These are phyloP conservation scores for Cryptus viduatorius DNA, from an alignment of 2,888 invertebrate genomes.

Conservation along the genomic window DNA sequence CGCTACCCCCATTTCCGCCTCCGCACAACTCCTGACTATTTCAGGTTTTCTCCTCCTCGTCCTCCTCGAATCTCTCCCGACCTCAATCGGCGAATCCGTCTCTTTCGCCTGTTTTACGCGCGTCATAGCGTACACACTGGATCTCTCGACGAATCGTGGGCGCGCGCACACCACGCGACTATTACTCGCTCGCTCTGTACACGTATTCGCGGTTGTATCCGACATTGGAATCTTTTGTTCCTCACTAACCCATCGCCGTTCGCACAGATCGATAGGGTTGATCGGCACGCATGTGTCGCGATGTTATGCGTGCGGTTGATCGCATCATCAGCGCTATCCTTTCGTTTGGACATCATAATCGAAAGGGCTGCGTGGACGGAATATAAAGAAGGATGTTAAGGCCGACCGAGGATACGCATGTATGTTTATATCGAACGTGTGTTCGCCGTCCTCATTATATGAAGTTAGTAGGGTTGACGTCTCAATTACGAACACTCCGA, in stretches of 20 bases:
- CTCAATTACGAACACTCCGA: background rate
- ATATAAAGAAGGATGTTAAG: slow-evolving; percentile 16
- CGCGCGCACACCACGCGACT: background rate
- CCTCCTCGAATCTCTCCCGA: background rate
- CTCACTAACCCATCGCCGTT: background rate
- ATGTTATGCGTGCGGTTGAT: slow-evolving; percentile 14
- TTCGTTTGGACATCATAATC: slow-evolving; percentile 14
- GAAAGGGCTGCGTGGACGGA: slow-evolving; percentile 25
- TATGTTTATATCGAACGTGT: background rate
- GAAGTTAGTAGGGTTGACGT: background rate
- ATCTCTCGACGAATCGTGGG: slow-evolving; percentile 1
- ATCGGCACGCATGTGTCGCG: slow-evolving; percentile 3
- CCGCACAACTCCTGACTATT: slow-evolving; percentile 18
- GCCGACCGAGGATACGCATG: background rate
- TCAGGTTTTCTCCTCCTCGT: slow-evolving; percentile 1
- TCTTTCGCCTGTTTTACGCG: background rate
- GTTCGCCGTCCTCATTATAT: background rate
- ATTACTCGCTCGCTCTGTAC: background rate
- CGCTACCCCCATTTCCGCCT: background rate
- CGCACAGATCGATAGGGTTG: slow-evolving; percentile 11
- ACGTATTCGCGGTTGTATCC: background rate
- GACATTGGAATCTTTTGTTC: slow-evolving; percentile 17
- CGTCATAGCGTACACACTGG: slow-evolving; percentile 12
- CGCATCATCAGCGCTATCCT: slow-evolving; percentile 1
- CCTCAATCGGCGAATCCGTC: background rate